Evolutionary conservation across 30 jellyfish, hydroid and myxozoan species (phyloP).

Genomic region (Phacellophora camtschatica): DNA sequence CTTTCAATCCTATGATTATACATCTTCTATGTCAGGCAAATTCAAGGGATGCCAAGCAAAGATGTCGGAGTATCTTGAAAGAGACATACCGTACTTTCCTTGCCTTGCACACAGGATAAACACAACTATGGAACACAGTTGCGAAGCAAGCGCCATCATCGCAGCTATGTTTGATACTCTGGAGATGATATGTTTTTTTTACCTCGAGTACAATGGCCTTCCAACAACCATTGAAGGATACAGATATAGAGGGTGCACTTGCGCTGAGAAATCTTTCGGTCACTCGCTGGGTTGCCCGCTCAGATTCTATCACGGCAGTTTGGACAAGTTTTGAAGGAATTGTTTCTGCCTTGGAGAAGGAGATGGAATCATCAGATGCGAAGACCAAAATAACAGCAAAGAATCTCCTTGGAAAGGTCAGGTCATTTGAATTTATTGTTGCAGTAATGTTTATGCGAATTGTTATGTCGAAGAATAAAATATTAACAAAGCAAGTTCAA

Average conservation of each 20-base stretch:
- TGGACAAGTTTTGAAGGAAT: constrained; percentile 19
- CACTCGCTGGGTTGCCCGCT: constrained; percentile 44
- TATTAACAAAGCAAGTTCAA: constrained; percentile 25
- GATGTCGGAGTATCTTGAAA: constrained; percentile 50
- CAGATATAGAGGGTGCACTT: constrained; percentile 52
- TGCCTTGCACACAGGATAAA: constrained; percentile 55
- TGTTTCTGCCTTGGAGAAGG: constrained; percentile 16
- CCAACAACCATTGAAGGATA: constrained; percentile 44
- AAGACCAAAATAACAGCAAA: constrained; percentile 10
- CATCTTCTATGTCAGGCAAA: constrained; percentile 56
- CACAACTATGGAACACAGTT: constrained; percentile 61
- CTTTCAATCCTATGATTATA: constrained; percentile 52
- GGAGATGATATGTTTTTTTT: constrained; percentile 41
- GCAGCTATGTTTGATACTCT: constrained; percentile 61
- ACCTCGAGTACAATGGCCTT: constrained; percentile 61
- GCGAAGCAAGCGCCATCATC: constrained; percentile 54
- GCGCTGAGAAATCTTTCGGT: constrained; percentile 42
- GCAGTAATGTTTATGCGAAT: constrained; percentile 13
- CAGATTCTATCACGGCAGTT: constrained; percentile 24
- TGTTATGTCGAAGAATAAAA: constrained; percentile 4
- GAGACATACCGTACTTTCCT: constrained; percentile 51
- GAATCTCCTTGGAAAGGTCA: constrained; percentile 25
- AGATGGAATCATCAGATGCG: constrained; percentile 5
- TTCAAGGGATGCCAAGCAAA: constrained; percentile 68
- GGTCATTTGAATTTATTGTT: constrained; percentile 33